Evolutionary conservation across 2,888 invertebrate species (phyloP).

Genomic region (Diadegma fenestrale): DNA sequence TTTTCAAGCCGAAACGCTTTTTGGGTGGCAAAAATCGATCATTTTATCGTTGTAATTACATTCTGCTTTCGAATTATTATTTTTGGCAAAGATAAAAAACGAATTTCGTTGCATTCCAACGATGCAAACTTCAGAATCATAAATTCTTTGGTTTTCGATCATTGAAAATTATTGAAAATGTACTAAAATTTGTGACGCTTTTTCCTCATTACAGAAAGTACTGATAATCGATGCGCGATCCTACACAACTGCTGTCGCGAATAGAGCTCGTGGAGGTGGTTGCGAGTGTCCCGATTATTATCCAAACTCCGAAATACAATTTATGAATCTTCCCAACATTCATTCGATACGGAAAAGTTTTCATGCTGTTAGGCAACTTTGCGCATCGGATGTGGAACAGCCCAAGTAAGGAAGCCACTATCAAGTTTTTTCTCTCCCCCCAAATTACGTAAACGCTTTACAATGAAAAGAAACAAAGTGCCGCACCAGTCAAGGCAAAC

Average conservation of each 20-base stretch:
- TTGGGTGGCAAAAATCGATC: too few relatives aligned
- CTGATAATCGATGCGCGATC: slow-evolving; percentile 98
- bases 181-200: background rate
- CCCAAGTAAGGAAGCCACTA: slow-evolving; percentile 88
- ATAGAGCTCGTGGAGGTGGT: slow-evolving; percentile 98
- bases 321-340: slow-evolving; percentile 99
- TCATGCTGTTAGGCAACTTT: slow-evolving; percentile 92
- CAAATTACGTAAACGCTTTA: background rate
- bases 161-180: background rate
- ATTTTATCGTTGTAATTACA: too few relatives aligned
- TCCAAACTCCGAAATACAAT: slow-evolving; percentile 97
- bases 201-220: slow-evolving; percentile 87
- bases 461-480: background rate
- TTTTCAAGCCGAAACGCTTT: too few relatives aligned
- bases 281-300: slow-evolving; percentile 98
- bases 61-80: too few relatives aligned
- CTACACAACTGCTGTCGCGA: slow-evolving; percentile 98
- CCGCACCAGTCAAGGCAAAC: background rate
- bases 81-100: too few relatives aligned
- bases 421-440: background rate
- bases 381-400: slow-evolving; percentile 92
- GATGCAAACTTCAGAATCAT: too few relatives aligned
- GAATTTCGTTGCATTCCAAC: too few relatives aligned
- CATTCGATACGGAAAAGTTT: slow-evolving; percentile 98
- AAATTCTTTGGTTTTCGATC: too few relatives aligned